Percentiles rank a stretch among this genome's conserved stretches.
Conservation (phyloP, 2,888 invertebrate species). For the Priapulus caudatus region DNA sequence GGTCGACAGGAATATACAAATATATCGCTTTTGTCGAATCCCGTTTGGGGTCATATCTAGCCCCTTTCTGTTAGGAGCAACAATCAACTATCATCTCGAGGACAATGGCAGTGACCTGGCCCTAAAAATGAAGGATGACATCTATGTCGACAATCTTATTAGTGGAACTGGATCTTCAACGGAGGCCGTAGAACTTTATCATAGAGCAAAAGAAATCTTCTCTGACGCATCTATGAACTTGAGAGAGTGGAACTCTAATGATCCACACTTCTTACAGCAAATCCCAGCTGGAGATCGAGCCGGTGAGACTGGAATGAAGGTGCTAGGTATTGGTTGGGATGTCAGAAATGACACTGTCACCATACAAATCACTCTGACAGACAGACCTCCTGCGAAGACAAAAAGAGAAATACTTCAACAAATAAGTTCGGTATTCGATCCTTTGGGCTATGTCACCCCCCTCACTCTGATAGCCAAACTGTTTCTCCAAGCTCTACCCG, state of each 20-base stretch:
- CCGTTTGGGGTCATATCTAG: conserved; percentile 18
- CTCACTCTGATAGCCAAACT: background rate
- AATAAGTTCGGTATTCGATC: background rate
- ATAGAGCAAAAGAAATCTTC: conserved; percentile 11
- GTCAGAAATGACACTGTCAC: conserved; percentile 17
- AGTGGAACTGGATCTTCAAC: conserved; percentile 6
- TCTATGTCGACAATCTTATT: conserved; percentile 22
- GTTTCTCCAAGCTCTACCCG: too few species aligned
- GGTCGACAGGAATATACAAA: too few species aligned
- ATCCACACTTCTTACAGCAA: background rate
- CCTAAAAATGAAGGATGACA: too few species aligned
- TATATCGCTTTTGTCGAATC: too few species aligned
- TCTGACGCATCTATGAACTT: conserved; percentile 16
- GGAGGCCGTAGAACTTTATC: conserved; percentile 3
- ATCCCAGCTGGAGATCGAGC: conserved; percentile 7
- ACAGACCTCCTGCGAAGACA: too few species aligned
- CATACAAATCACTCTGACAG: too few species aligned
- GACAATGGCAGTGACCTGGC: too few species aligned
- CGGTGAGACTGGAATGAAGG: conserved; percentile 5
- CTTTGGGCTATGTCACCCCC: background rate
- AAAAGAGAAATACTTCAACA: background rate
- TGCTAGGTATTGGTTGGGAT: conserved; percentile 22
- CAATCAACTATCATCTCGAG: conserved; percentile 15
- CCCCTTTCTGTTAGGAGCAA: conserved; percentile 19
- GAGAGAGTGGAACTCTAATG: conserved; percentile 20